Base-by-base conservation (phyloP, 2,797 vertebrate genomes). In the Microctenopoma lineatum region DNA sequence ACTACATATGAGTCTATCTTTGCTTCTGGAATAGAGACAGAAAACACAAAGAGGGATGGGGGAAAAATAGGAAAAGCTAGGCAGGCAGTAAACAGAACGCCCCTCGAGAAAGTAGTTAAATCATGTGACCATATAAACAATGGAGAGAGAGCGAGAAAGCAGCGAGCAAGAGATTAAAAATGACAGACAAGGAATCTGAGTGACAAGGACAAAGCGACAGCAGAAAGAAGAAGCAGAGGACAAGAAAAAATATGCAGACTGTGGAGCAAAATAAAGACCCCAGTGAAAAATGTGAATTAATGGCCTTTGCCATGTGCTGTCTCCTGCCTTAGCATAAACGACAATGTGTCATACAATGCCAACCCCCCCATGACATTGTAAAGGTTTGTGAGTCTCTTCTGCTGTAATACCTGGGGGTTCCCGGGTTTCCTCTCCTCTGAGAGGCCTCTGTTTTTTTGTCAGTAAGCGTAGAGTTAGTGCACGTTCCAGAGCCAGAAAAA, bases 161-260 rank as follows among this genome's bases (percentile, higher is more conserved):
- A 21, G 61, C 5, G 39, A 69, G 58, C 2, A 14, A 48, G 57
- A 78, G 79, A 80, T 71, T 59, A 57, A 39, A 75, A 83, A 73
- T 61, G 74, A 75, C 75, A 79, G 80, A 85, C 84, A 85, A 81
- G 58, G 61, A 75, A 77, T 47, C 58, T 52, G 69, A 76, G 69
- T 12, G 69, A 85, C 71, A 79, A 80, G 77, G 88, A 84, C 79
- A 71, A 63, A 75, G 71, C 75, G 53, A 61, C 38, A 16, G 27
- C 41, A 67, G 60, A 50, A 32, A 56, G 26, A 15, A 47, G 25
- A 27, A 59, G 42, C 29, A 47, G 54, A 16, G 18, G 32, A 21
- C 57, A 57, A 55, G 36, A 41, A 29, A 69, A 75, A 75, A 83
- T 69, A 74, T 74, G 77, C 73, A 59, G 70, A 73, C 69, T 26